Evolutionary conservation across 2,888 invertebrate genomes (phyloP), one percentile per base, ranked within the genome.

Genomic region (Cheilosia urbana): DNA sequence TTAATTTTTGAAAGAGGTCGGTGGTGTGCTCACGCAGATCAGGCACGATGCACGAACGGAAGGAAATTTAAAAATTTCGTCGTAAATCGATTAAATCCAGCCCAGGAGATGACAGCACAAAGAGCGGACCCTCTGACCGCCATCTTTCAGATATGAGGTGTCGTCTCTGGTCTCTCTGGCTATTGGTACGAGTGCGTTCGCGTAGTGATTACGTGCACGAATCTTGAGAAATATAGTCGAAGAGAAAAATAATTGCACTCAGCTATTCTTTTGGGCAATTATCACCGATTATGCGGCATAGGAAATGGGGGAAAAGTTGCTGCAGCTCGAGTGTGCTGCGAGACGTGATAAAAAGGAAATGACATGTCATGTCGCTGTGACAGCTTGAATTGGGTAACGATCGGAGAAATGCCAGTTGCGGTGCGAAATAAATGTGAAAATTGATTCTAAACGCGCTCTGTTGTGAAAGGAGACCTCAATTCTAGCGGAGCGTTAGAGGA

Each of bases 151-250:
- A 40, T 62, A 24, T 60, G n/a, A 63, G 79, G 73, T 42, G 19
- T 55, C 34, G 34, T 62, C 19, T 53, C 30, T 9, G 30, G 9
- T 9, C 13, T 37, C 37, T 13, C 37, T 13, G 37, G 1, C 37
- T 11, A 37, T 37, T 30, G 63, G 21, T 55, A 53, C 15, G 13
- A 34, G n/a, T n/a, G 2, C 45, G 69, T 47, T 55, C 77, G 77
- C 77, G 69, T 63, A 75, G 60, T 58, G 53, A 84, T 84, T 84
- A 84, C 69, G 65, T 79, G 79, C 84, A 84, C 84, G 84, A 84
- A 79, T 68, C 37, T 42, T 62, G 6, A n/a, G 11, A 68, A 62
- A 66, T 4, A 4, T 37, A 37, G 13, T 37, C 4, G 13, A 13
- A 4, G 37, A 37, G 19, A 24, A 63, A 65, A 53, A n/a, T 40